Conservation (phyloP, 2,888 invertebrate genomes). For the Trypoxylon attenuatum region DNA sequence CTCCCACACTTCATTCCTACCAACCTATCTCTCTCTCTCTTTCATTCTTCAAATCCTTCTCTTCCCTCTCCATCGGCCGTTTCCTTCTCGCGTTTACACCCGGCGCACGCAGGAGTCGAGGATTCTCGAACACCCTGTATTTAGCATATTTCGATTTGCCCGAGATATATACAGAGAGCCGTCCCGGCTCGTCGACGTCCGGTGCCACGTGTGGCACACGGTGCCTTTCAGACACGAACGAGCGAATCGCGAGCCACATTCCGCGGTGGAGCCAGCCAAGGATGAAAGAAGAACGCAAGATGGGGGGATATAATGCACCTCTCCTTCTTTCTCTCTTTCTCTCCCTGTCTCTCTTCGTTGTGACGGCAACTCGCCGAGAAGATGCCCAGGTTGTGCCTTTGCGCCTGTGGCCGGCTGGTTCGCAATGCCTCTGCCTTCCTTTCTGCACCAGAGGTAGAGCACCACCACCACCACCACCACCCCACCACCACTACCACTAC, state of each 20-base stretch:
- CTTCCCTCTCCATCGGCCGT: not conserved
- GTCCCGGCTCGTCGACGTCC: constrained; percentile 41
- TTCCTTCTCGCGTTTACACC: not conserved
- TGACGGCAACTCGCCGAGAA: constrained; percentile 34
- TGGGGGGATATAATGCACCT: constrained; percentile 52
- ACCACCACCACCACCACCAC: not conserved
- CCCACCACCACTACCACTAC: not conserved
- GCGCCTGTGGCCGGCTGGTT: constrained; percentile 37
- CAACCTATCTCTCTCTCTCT: not conserved
- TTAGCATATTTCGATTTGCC: constrained; percentile 59
- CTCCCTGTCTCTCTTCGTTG: too few relatives aligned
- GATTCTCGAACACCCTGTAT: constrained; percentile 53
- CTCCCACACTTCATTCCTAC: not conserved
- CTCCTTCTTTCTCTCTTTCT: too few relatives aligned
- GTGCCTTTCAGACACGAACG: constrained; percentile 46
- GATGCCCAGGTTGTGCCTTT: constrained; percentile 20
- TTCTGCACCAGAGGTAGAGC: constrained; percentile 13
- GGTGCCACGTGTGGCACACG: constrained; percentile 51
- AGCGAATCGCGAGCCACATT: constrained; percentile 54
- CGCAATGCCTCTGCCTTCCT: constrained; percentile 35
- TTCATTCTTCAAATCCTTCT: not conserved
- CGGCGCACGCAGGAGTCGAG: constrained; percentile 27
- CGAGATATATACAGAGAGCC: constrained; percentile 51
- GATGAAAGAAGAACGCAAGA: constrained; percentile 53
- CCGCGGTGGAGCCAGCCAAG: constrained; percentile 53